Evolutionary conservation across 2,888 invertebrate species (phyloP), one percentile per base, ranked within the genome.

Genomic region (Argyresthia goedartella): DNA sequence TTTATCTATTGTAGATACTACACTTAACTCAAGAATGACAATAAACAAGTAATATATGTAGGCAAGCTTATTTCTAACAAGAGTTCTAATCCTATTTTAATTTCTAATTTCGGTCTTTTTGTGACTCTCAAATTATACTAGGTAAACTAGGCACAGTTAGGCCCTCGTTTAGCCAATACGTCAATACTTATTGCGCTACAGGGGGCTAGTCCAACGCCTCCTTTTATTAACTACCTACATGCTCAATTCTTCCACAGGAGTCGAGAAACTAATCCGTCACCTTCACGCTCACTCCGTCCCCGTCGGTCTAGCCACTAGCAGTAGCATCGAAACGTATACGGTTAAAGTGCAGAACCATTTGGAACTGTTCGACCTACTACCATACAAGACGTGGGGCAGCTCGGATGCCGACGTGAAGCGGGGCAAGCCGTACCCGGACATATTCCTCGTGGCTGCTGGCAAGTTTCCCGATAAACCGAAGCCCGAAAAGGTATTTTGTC

Each of bases 381-480:
- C 88, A 52, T 94, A 93, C 66, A 89, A 91, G 58, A 95, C 97
- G 0, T 90, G 91, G 62, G 95, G 94, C 0, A 92, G 93, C 8
- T 91, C 92, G 13, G 97, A 98, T 69, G 91, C 93, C 0, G 93
- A 93, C 51, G 95, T 97, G 1, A 92, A 91, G 67, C 78, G 88
- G 46, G 95, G 97, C 0, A 97, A 98, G 82, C 97, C 97, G 0
- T 88, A 89, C 42, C 97, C 97, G 0, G 96, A 97, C 69, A 93
- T 95, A 61, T 98, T 95, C 69, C 71, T 93, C 2, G 89, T 95
- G 1, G 92, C 93, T 57, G 93, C 94, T 0, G 76, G 81, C 9
- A 88, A 95, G 56, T 97, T 97, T 74, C 72, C 87, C 0, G 90
- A 91, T 52, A 82, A 88, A 56, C 92, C 93, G 1, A 64, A 75